A percentile compares a stretch with the other conserved stretches of the same genome.
These are phyloP conservation scores for Brachionus sp. DNA, from an alignment of 1,140 invertebrate species.

Conservation along the genomic window DNA sequence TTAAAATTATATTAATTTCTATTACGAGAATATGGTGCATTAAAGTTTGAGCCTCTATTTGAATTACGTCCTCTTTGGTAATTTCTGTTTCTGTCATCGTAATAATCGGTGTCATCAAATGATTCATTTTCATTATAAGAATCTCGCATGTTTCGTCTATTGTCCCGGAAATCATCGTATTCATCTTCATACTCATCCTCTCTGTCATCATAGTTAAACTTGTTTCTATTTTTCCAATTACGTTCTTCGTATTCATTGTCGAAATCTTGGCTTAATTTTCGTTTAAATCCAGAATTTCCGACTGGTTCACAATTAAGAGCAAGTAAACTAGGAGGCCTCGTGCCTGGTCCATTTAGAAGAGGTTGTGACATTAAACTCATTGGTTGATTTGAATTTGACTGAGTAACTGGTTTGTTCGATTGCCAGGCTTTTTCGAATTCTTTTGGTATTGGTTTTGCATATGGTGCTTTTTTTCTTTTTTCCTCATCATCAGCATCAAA, in stretches of 20 bases:
- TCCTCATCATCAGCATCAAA: slow-evolving; percentile 23
- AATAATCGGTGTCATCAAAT: slow-evolving; percentile 7
- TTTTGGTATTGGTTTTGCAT: slow-evolving; percentile 37
- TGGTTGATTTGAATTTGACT: not conserved
- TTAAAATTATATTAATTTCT: slow-evolving; percentile 12
- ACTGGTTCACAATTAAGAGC: slow-evolving; percentile 5
- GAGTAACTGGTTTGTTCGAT: slow-evolving; percentile 5
- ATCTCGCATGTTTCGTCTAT: not conserved
- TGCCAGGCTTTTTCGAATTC: slow-evolving; percentile 39
- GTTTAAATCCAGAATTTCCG: not conserved
- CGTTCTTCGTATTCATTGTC: not conserved
- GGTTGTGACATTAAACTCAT: slow-evolving; percentile 14
- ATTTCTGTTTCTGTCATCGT: slow-evolving; percentile 18
- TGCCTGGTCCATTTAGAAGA: not conserved
- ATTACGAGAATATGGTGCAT: not conserved
- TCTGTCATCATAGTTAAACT: not conserved
- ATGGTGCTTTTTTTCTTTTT: slow-evolving; percentile 9
- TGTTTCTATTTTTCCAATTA: slow-evolving; percentile 23
- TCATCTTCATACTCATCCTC: slow-evolving; percentile 1
- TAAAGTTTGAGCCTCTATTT: not conserved
- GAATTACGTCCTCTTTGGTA: not conserved
- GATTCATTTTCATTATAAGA: slow-evolving; percentile 8
- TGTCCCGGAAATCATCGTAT: not conserved
- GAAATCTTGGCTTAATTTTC: slow-evolving; percentile 21
- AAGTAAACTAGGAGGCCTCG: not conserved